Percentiles rank a stretch among this genome's conserved stretches.
Conservation (phyloP, 64 coral and sea anemone genomes). For the Acropora yongei region DNA sequence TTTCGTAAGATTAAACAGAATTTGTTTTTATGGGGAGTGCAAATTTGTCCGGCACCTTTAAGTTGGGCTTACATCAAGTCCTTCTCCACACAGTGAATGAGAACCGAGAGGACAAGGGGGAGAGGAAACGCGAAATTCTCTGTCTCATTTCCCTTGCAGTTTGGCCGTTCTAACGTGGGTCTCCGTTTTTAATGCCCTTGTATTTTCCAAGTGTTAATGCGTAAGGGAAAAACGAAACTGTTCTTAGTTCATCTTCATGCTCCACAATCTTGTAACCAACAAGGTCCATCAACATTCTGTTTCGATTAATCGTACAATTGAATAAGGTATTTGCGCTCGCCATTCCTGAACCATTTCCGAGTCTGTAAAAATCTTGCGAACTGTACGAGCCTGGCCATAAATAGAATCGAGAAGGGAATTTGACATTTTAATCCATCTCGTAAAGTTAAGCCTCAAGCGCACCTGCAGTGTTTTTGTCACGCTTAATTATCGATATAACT, state of each 20-base stretch:
- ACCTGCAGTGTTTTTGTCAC: constrained; percentile 60
- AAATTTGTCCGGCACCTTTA: too few species aligned
- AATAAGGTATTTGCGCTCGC: constrained; percentile 75
- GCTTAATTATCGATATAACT: constrained; percentile 78
- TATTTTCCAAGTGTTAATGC: constrained; percentile 24
- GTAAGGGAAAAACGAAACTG: constrained; percentile 58
- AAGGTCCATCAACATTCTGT: constrained; percentile 93
- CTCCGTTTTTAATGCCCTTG: too few species aligned
- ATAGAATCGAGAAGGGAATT: constrained; percentile 16
- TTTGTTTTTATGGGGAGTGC: too few species aligned
- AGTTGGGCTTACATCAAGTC: too few species aligned
- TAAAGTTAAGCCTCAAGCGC: constrained; percentile 65
- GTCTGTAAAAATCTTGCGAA: constrained; percentile 20
- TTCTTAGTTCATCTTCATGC: constrained; percentile 84
- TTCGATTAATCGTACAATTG: constrained; percentile 76
- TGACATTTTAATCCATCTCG: neutral
- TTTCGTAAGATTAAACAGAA: too few species aligned
- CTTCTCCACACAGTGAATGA: too few species aligned
- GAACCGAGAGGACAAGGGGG: too few species aligned
- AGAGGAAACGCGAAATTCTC: too few species aligned
- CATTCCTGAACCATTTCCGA: constrained; percentile 35
- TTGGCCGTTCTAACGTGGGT: too few species aligned
- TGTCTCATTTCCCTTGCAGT: too few species aligned
- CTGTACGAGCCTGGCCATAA: constrained; percentile 21
- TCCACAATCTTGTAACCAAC: constrained; percentile 90